Base-by-base conservation (phyloP, 2,888 invertebrate genomes). In the Pheosia tremula region DNA sequence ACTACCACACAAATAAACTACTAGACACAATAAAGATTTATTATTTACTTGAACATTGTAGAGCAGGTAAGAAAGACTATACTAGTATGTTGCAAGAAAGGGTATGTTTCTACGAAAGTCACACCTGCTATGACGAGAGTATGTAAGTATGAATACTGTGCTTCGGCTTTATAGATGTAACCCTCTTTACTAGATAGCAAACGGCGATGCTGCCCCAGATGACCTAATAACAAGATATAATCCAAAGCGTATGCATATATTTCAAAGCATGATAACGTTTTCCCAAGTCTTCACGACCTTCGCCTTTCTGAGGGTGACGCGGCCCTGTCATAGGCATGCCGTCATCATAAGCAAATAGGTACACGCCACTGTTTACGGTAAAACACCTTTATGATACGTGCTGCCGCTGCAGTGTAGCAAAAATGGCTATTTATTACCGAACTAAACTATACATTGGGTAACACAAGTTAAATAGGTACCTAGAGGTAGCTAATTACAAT, bases 241-340 rank as follows among this genome's bases (percentile, higher is more conserved):
- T 11, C 24, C 24, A 24, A 9, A 3, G 43, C 3, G 41, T 41
- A 41, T 9, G n/a, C n/a, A 0, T 77, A 72, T 72, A 73, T 43
- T 74, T 78, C 72, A 81, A 82, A 74, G 73, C 71, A 72, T 66
- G 72, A 79, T 75, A 68, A 79, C 78, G 82, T 85, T 84, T 87
- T 86, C 81, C 80, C 70, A 55, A 83, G 83, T 82, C 83, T 83
- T 79, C 78, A 74, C 77, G 85, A 84, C 90, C 90, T 91, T 91
- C 87, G 80, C 74, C 79, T 79, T 79, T 79, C 76, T 67, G 77
- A 69, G 67, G 82, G 76, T 84, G 87, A 86, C 84, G 82, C 73
- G 77, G 64, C 69, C 69, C 67, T 79, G 78, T 79, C 76, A 69
- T 68, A 72, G 69, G 59, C 57, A 78, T 84, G 82, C 79, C 85